Percentiles rank a stretch among this genome's conserved stretches.
phyloP scores from a whole-genome alignment of 2,888 invertebrate species.

The Zhengitettix transpicula region DNA sequence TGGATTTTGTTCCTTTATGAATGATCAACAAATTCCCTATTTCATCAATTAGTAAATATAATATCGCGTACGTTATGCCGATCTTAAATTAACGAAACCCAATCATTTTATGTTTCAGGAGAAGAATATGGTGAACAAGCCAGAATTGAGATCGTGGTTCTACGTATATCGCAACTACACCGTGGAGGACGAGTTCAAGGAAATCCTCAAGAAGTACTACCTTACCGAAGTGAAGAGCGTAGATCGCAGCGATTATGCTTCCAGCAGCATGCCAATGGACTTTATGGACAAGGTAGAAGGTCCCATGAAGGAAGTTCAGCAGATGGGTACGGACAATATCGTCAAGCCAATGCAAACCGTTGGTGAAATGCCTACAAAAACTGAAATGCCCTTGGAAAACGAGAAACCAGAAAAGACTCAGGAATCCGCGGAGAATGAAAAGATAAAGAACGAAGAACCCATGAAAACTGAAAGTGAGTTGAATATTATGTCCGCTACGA shows the following conservation, averaged over 20 bases:
- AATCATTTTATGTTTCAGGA: slow-evolving; percentile 12
- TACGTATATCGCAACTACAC: slow-evolving; percentile 49
- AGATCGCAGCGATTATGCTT: background rate
- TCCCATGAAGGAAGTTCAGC: background rate
- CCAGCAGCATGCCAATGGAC: background rate
- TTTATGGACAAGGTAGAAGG: background rate
- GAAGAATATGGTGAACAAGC: slow-evolving; percentile 26
- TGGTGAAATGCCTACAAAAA: background rate
- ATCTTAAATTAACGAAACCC: background rate
- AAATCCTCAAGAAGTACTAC: slow-evolving; percentile 38
- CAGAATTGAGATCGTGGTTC: slow-evolving; percentile 47
- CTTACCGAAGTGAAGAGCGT: slow-evolving; percentile 36
- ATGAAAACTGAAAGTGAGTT: slow-evolving; percentile 5
- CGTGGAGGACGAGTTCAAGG: slow-evolving; percentile 39
- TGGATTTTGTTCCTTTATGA: no score
- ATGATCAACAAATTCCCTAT: no score
- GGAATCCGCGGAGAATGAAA: slow-evolving; percentile 11
- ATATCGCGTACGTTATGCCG: no score
- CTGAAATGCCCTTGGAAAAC: background rate
- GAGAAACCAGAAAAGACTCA: background rate
- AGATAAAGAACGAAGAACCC: slow-evolving; percentile 19
- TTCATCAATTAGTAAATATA: no score
- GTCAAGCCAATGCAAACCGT: background rate
- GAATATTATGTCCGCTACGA: background rate
- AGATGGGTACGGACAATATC: slow-evolving; percentile 14